A percentile compares a stretch with the other conserved stretches of the same genome.
Conservation (phyloP, 2,797 vertebrate genomes). For the Sebastes itinus region DNA sequence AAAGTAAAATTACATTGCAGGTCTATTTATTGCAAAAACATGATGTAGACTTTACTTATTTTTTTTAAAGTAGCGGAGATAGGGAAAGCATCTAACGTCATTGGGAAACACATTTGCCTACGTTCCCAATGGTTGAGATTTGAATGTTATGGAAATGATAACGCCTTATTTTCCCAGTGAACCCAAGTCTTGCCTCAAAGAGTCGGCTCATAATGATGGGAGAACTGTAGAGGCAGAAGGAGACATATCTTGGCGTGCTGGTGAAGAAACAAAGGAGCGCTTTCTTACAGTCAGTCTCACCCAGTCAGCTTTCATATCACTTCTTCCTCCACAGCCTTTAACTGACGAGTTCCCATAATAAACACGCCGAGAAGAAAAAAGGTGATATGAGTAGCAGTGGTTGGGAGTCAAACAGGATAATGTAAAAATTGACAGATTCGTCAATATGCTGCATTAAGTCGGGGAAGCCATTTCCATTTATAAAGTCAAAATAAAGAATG, state of each 20-base stretch:
- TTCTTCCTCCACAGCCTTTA: slow-evolving; percentile 7
- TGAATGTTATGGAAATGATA: slow-evolving; percentile 2
- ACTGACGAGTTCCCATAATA: slow-evolving; percentile 9
- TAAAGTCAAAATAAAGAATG: slow-evolving; percentile 42
- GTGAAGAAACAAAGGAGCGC: slow-evolving; percentile 18
- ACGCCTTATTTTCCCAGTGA: slow-evolving; percentile 4
- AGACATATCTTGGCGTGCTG: neutral
- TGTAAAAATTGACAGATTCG: slow-evolving; percentile 19
- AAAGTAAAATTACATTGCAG: neutral
- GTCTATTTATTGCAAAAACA: neutral
- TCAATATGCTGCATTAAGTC: slow-evolving; percentile 14
- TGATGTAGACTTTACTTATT: neutral
- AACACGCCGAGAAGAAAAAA: slow-evolving; percentile 23
- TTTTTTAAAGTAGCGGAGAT: neutral
- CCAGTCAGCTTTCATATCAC: slow-evolving; percentile 37
- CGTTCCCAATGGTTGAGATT: neutral
- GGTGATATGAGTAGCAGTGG: neutral
- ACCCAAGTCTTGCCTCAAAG: slow-evolving; percentile 1
- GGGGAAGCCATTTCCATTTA: slow-evolving; percentile 10
- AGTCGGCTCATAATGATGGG: slow-evolving; percentile 21
- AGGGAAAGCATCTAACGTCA: neutral
- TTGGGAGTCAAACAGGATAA: slow-evolving; percentile 26
- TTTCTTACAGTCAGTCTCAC: slow-evolving; percentile 29
- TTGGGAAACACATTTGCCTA: neutral
- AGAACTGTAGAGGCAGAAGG: neutral